Evolutionary conservation across 53 echinoderm and acorn worm genomes (phyloP).

Genomic region (Echinarachnius parma): DNA sequence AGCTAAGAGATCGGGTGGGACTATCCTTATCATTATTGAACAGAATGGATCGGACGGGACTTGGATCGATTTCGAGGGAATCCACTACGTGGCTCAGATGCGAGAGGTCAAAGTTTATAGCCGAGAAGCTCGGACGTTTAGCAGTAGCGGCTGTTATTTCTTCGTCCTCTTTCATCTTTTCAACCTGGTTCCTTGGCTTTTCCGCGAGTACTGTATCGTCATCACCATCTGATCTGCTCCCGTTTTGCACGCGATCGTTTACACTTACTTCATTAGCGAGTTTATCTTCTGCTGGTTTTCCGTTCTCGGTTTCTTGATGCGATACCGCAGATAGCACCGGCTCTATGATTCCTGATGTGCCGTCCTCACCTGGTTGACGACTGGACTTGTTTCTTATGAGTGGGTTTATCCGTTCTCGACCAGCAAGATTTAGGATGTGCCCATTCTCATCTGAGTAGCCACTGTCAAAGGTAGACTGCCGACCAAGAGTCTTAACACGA

Average conservation of each 20-base stretch:
- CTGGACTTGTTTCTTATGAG: slow-evolving; percentile 2
- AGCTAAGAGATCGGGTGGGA: no score
- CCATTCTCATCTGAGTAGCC: slow-evolving; percentile 93
- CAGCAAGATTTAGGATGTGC: slow-evolving; percentile 19
- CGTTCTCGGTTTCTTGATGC: no score
- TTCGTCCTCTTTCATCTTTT: slow-evolving; percentile 26
- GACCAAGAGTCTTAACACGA: no score
- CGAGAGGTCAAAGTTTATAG: slow-evolving; percentile 35
- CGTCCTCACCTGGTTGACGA: background rate
- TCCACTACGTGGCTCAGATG: slow-evolving; percentile 28
- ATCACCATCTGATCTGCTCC: slow-evolving; percentile 9
- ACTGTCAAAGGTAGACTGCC: slow-evolving; percentile 91
- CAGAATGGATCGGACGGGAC: background rate
- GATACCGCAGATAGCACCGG: no score
- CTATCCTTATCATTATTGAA: no score
- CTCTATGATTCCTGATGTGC: background rate
- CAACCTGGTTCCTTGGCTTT: slow-evolving; percentile 6
- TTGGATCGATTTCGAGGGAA: slow-evolving; percentile 17
- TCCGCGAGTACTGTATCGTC: slow-evolving; percentile 5
- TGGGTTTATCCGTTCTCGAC: slow-evolving; percentile 27
- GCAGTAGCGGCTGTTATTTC: slow-evolving; percentile 25
- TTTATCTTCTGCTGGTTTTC: background rate
- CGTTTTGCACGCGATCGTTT: background rate
- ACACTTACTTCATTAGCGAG: background rate
- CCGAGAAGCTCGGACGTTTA: slow-evolving; percentile 29